Evolutionary conservation across 1,140 invertebrate genomes (phyloP).

Genomic region (Bombus pyrosoma): DNA sequence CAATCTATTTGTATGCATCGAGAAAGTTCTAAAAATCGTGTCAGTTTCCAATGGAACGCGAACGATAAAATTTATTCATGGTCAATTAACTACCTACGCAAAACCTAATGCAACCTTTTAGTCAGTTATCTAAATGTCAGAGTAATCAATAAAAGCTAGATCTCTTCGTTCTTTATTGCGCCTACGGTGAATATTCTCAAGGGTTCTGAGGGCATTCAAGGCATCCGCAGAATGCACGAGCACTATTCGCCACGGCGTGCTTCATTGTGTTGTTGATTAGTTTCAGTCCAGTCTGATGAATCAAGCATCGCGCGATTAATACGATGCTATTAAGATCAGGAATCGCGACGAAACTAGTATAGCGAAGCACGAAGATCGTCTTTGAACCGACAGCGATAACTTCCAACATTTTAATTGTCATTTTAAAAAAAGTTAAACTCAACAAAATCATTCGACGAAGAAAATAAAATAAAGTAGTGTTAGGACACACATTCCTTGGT

Average conservation of each 20-base stretch:
- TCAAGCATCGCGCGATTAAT: constrained; percentile 1
- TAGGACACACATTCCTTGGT: too few species aligned
- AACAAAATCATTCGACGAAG: too few species aligned
- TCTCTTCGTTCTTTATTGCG: constrained; percentile 5
- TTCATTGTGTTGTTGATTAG: constrained; percentile 26
- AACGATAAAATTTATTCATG: background rate
- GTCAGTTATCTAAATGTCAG: constrained; percentile 31
- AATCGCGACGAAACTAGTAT: background rate
- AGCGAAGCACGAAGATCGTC: background rate
- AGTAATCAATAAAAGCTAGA: constrained; percentile 10
- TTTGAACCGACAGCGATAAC: background rate
- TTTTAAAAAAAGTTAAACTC: too few species aligned
- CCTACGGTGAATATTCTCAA: background rate
- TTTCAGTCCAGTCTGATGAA: background rate
- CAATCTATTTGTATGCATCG: background rate
- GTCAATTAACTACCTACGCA: constrained; percentile 8
- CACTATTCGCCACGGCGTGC: background rate
- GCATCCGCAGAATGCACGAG: constrained; percentile 5
- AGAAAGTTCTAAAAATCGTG: background rate
- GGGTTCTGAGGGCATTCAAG: background rate
- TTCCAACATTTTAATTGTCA: background rate
- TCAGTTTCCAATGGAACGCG: background rate
- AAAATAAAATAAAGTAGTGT: too few species aligned
- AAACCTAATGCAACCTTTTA: background rate
- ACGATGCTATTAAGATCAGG: constrained; percentile 17